A percentile compares a stretch with the other conserved stretches of the same genome.
phyloP scores from a whole-genome alignment of 2,113 vertebrate species.

The Drymodes brunneopygia region DNA sequence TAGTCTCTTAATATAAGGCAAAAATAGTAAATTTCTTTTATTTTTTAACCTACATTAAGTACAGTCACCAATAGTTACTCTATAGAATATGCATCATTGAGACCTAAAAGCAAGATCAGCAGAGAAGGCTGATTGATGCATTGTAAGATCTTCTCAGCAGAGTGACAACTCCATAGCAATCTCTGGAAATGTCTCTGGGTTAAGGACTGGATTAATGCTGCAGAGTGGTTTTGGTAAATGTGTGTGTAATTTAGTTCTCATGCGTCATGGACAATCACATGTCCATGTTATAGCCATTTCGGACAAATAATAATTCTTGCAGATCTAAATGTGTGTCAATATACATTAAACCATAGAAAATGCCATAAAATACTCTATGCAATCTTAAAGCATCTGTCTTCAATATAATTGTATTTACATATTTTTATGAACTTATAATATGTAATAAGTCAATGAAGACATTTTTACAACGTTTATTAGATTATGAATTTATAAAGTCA shows the following conservation, averaged over 20 bases:
- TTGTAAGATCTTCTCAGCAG: slow-evolving; percentile 9
- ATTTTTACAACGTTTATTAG: slow-evolving; percentile 82
- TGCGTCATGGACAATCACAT: neutral
- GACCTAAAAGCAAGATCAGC: slow-evolving; percentile 10
- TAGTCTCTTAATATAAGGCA: slow-evolving; percentile 36
- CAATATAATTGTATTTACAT: slow-evolving; percentile 60
- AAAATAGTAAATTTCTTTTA: slow-evolving; percentile 31
- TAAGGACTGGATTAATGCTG: neutral
- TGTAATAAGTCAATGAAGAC: slow-evolving; percentile 67
- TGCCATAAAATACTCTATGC: slow-evolving; percentile 46
- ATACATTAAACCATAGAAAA: slow-evolving; percentile 38
- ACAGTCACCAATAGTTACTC: neutral
- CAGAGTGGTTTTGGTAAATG: neutral
- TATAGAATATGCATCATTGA: slow-evolving; percentile 25
- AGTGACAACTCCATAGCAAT: neutral
- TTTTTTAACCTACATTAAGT: slow-evolving; percentile 1
- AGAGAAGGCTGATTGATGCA: neutral
- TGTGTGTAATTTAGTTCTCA: neutral
- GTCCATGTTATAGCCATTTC: neutral
- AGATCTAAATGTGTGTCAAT: neutral
- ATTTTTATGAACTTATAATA: slow-evolving; percentile 32
- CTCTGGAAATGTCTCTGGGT: neutral
- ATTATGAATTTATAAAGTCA: slow-evolving; percentile 80
- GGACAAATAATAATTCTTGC: neutral
- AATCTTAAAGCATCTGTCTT: slow-evolving; percentile 32